phyloP scores from a whole-genome alignment of 2,888 invertebrate species.

The Drosophila imparisetae region DNA sequence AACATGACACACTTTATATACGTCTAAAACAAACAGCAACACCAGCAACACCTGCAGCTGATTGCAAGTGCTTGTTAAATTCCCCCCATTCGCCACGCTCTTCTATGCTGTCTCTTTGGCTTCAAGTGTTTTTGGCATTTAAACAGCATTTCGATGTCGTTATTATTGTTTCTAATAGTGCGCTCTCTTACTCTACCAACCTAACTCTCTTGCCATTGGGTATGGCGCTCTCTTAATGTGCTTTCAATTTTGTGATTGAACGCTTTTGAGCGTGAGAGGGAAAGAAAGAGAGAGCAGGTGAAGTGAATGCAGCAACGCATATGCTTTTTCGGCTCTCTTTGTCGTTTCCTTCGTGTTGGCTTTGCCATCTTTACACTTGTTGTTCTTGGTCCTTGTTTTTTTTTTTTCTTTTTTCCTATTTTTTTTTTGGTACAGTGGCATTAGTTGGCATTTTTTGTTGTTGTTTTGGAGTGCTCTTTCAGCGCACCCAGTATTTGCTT shows the following conservation, averaged over 20 bases:
- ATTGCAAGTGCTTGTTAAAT: slow-evolving; percentile 23
- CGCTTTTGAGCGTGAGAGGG: slow-evolving; percentile 11
- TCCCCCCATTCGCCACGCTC: slow-evolving; percentile 1
- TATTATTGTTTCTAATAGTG: slow-evolving; percentile 5
- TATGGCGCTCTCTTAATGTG: slow-evolving; percentile 36
- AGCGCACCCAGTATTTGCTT: not conserved
- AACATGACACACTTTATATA: not conserved
- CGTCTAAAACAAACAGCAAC: not conserved
- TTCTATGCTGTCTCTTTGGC: slow-evolving; percentile 12
- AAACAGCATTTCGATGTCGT: slow-evolving; percentile 54
- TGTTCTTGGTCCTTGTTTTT: slow-evolving; percentile 1
- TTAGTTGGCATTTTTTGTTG: not conserved
- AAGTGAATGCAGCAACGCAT: slow-evolving; percentile 1
- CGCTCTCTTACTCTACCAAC: slow-evolving; percentile 15
- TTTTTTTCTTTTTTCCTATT: not conserved
- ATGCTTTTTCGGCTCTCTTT: slow-evolving; percentile 32
- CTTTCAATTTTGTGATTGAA: slow-evolving; percentile 36
- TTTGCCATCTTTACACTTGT: slow-evolving; percentile 24
- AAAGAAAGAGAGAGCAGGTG: slow-evolving; percentile 1
- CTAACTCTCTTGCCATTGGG: slow-evolving; percentile 24
- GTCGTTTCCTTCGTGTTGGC: slow-evolving; percentile 26
- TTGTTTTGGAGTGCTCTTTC: not conserved
- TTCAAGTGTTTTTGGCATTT: slow-evolving; percentile 31
- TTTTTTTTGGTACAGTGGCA: slow-evolving; percentile 54
- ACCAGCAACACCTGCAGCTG: slow-evolving; percentile 2